Evolutionary conservation across 2,888 invertebrate species (phyloP), one percentile per base, ranked within the genome.

Genomic region (Platycheirus albimanus): DNA sequence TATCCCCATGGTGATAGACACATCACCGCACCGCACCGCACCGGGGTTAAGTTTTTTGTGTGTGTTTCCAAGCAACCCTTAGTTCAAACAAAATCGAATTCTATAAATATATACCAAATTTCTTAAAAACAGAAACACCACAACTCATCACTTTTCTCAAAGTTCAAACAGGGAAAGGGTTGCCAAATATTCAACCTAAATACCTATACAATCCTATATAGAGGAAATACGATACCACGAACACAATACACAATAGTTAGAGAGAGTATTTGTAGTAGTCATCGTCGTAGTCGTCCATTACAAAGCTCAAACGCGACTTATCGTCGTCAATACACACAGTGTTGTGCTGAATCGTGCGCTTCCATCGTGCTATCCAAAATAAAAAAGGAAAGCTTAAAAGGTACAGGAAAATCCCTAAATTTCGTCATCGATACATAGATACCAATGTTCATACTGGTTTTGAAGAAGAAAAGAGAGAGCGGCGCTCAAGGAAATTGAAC

Each of bases 361-460:
- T n/a, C n/a, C n/a, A n/a, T 30, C 6, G 30, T 30, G 67, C 10
- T 11, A 13, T 17, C 15, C 10, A 45, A 24, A 28, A 1, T 6
- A n/a, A n/a, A n/a, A 54, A 54, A 33, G 13, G 19, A 58, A 41
- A 41, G 61, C 61, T 71, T 20, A n/a, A n/a, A 63, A 30, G 71
- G 61, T 71, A 63, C 41, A 71, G 41, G 63, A 41, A 63, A 61
- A 71, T 43, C 30, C 11, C 33, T 17, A 43, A 71, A 63, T 30
- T 8, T 30, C 30, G 8, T 8, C 5, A 7, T 30, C 30, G 8
- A 30, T 30, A 30, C n/a, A n/a, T n/a, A n/a, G n/a, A n/a, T n/a
- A n/a, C n/a, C n/a, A n/a, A n/a, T n/a, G n/a, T n/a, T n/a, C 30
- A 30, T 7, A 30, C 30, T 30, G 5, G 8, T 30, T 30, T 30